Base-by-base conservation (phyloP, 1,140 invertebrate species). In the Mactra quadrangularis region DNA sequence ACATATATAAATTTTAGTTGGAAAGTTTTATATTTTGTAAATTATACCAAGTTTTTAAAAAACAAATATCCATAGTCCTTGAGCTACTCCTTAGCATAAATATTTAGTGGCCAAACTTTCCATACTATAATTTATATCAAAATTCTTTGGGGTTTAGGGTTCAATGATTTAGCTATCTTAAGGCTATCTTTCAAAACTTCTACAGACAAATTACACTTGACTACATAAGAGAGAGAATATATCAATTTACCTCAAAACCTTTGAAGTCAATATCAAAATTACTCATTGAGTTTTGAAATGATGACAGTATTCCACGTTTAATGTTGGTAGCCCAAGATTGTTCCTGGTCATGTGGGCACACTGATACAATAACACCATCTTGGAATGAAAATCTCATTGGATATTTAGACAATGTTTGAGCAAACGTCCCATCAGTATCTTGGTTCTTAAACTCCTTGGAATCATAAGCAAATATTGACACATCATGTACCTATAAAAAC, bases 201-300 rank as follows among this genome's bases (percentile, higher is more conserved):
- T n/a, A n/a, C n/a, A n/a, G n/a, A n/a, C n/a, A n/a, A n/a, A n/a
- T n/a, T n/a, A n/a, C n/a, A n/a, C n/a, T n/a, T n/a, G n/a, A n/a
- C n/a, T n/a, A n/a, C n/a, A n/a, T n/a, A n/a, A n/a, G n/a, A n/a
- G n/a, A n/a, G n/a, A n/a, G n/a, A n/a, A n/a, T n/a, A n/a, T n/a
- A n/a, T n/a, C n/a, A 3, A 59, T 52, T 45, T 29, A 81, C 77
- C 66, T 81, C 77, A 59, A 25, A 50, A 0, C 64, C 66, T 27
- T 81, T 81, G 33, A 29, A 41, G 89, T 97, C 96, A 13, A 97
- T 94, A 88, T 97, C 97, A 62, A 98, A 96, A 68, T 97, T 94
- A 31, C 86, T 94, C 96, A 98, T 98, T 33, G 96, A 96, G 90
- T 98, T 98, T 89, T 98, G 97, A 59, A 98, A 95, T 84, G 97